Evolutionary conservation across 1,140 invertebrate species (phyloP).

Genomic region (Coelopa frigida): DNA sequence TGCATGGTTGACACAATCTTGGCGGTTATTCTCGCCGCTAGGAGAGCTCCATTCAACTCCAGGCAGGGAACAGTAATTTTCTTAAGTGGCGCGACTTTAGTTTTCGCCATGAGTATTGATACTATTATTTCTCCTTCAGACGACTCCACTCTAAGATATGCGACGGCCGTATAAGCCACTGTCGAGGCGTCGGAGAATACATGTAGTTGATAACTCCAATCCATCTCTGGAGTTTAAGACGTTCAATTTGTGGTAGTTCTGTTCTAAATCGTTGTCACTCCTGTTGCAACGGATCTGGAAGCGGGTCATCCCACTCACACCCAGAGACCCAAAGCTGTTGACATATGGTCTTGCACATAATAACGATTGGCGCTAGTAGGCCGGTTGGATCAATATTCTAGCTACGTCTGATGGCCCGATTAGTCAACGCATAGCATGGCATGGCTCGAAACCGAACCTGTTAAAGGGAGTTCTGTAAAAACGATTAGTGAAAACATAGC

Average conservation of each 20-base stretch:
- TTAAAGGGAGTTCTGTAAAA: no score
- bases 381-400: background rate
- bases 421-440: no score
- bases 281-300: background rate
- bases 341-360: background rate
- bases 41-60: slow-evolving; percentile 44
- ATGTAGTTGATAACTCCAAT: slow-evolving; percentile 19
- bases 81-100: slow-evolving; percentile 39
- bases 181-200: slow-evolving; percentile 34
- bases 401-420: background rate
- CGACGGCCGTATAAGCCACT: slow-evolving; percentile 25
- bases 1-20: background rate
- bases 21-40: slow-evolving; percentile 22
- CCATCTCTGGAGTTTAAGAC: background rate
- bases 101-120: slow-evolving; percentile 33
- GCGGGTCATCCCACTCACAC: background rate
- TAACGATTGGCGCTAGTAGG: background rate
- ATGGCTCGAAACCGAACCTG: no score
- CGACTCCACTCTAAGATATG: slow-evolving; percentile 21
- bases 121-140: slow-evolving; percentile 8
- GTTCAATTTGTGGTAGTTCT: background rate
- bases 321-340: background rate
- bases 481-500: no score
- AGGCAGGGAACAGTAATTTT: slow-evolving; percentile 38
- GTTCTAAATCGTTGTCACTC: background rate